Base-by-base conservation (phyloP, 2,797 vertebrate genomes). In the Sebastes matsubarae region DNA sequence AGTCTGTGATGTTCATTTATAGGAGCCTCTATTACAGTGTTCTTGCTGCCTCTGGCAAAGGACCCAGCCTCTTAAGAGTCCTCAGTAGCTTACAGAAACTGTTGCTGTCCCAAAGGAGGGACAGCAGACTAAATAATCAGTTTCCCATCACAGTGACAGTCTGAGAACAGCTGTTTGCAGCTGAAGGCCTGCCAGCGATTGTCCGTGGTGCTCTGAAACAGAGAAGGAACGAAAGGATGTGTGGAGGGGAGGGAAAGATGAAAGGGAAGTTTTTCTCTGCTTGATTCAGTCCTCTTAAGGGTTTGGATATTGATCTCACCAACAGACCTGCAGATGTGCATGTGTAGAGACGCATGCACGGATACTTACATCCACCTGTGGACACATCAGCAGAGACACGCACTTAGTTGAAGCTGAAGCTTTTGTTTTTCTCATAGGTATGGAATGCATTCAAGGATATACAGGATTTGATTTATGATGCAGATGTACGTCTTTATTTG, bases 51-150 rank as follows among this genome's bases (percentile, higher is more conserved):
- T 75, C 84, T 86, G 85, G 88, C 84, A 87, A 85, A 87, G 71
- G 63, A 77, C 76, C 54, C 71, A 58, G 73, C 77, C 75, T 90
- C 84, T 89, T 79, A 78, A 86, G 85, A 87, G 63, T 86, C 79
- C 72, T 79, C 73, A 68, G 80, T 83, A 83, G 87, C 86, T 82
- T 30, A 25, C 59, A 75, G 86, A 88, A 93, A 90, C 70, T 75
- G 8, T 65, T 77, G 63, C 38, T 63, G 90, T 93, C 93, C 90
- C 72, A 68, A 14, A 76, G 92, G 94, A 86, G 27, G 66, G 36
- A 75, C 58, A 32, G 87, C 88, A 96, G 94, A 95, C 94, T 95
- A 95, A 96, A 96, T 93, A 95, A 91, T 90, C 79, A 82, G 83
- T 90, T 91, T 93, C 89, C 81, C 86, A 57, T 89, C 83, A 80